These are phyloP conservation scores for Paragorgia papillata DNA, from an alignment of 92 coral and sea anemone species.

Conservation along the genomic window DNA sequence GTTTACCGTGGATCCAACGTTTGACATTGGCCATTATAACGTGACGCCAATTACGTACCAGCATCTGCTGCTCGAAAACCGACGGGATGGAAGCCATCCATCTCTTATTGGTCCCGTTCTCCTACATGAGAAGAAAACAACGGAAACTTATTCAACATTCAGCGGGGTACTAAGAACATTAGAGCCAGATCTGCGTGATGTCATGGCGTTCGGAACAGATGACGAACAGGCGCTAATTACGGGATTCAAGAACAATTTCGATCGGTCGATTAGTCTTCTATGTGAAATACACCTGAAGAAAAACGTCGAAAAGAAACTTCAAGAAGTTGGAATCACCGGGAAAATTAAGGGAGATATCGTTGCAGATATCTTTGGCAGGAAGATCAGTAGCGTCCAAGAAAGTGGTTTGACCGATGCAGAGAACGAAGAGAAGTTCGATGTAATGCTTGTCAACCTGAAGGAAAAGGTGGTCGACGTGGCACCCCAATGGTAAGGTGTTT, in stretches of 20 bases:
- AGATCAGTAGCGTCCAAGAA: neutral
- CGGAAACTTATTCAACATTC: constrained; percentile 30
- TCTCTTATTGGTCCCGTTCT: constrained; percentile 39
- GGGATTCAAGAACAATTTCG: constrained; percentile 23
- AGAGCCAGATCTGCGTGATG: constrained; percentile 24
- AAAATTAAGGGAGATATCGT: constrained; percentile 7
- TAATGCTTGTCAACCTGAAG: constrained; percentile 38
- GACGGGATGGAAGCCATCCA: constrained; percentile 44
- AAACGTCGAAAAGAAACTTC: constrained; percentile 18
- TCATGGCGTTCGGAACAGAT: constrained; percentile 43
- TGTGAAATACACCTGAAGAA: constrained; percentile 28
- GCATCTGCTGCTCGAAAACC: constrained; percentile 37
- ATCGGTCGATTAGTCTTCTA: constrained; percentile 8
- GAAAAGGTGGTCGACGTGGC: constrained; percentile 21
- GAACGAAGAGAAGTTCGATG: constrained; percentile 30
- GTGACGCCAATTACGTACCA: constrained; percentile 50
- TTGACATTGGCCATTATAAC: constrained; percentile 44
- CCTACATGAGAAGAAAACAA: constrained; percentile 30
- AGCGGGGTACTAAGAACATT: constrained; percentile 29
- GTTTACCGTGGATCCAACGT: constrained; percentile 51
- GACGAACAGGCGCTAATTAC: constrained; percentile 35
- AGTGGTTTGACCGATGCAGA: constrained; percentile 36
- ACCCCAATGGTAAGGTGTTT: constrained; percentile 15
- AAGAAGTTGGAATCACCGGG: constrained; percentile 2
- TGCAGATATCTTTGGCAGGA: constrained; percentile 39